Evolutionary conservation across 2,113 vertebrate genomes (phyloP).

Genomic region (Ciconia stormi): DNA sequence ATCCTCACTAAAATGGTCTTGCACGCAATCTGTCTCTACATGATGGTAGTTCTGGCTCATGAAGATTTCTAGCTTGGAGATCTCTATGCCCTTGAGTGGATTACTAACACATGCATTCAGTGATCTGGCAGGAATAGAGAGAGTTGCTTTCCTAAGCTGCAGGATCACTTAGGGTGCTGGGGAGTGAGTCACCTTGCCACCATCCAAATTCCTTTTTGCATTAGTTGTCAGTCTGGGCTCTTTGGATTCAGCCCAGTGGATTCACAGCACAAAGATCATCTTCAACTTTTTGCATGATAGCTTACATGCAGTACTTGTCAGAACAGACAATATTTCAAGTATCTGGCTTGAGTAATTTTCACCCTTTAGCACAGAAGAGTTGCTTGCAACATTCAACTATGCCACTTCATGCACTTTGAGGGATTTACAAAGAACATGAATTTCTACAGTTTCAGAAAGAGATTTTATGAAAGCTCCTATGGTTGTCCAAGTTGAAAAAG

Average conservation of each 20-base stretch:
- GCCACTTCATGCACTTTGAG: not conserved
- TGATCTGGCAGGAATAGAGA: not conserved
- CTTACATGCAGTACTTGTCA: not conserved
- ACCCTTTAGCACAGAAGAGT: not conserved
- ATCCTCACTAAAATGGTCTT: not conserved
- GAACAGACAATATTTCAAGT: not conserved
- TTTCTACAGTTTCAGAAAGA: not conserved
- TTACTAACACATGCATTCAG: not conserved
- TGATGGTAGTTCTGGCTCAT: not conserved
- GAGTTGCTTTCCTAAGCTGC: not conserved
- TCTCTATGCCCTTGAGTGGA: not conserved
- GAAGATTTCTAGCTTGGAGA: not conserved
- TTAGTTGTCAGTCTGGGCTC: not conserved
- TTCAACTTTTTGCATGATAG: not conserved
- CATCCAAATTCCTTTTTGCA: not conserved
- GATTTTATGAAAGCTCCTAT: not conserved
- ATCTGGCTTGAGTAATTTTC: not conserved
- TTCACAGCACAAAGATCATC: not conserved
- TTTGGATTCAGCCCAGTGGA: not conserved
- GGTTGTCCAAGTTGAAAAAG: not conserved
- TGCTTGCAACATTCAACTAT: not conserved
- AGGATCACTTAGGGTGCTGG: not conserved
- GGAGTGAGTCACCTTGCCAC: not conserved
- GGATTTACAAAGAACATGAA: not conserved
- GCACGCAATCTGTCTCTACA: not conserved